phyloP scores from a whole-genome alignment of 2,113 vertebrate species.

The Carassius carassius region DNA sequence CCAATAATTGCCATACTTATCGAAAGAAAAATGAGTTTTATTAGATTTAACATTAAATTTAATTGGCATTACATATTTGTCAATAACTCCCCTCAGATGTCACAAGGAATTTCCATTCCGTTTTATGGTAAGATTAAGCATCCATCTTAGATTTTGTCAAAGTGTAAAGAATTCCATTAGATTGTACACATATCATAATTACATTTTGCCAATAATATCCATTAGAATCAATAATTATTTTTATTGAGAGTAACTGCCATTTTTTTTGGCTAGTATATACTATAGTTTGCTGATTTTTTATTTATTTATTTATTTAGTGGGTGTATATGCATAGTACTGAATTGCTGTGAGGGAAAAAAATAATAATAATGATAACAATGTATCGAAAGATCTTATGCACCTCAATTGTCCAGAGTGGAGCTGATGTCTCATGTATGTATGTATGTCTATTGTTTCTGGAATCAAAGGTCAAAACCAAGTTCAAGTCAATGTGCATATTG shows the following conservation, averaged over 20 bases:
- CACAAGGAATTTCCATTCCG: neutral
- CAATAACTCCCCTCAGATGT: neutral
- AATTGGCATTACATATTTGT: too few relatives aligned
- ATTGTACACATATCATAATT: neutral
- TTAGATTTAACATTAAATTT: too few relatives aligned
- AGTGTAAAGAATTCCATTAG: neutral
- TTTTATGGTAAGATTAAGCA: too few relatives aligned
- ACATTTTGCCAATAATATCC: neutral
- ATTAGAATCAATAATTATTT: neutral
- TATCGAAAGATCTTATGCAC: neutral
- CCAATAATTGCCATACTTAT: too few relatives aligned
- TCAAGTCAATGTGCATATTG: conserved; percentile 65
- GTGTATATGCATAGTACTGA: neutral
- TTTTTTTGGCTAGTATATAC: neutral
- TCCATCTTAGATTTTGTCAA: too few relatives aligned
- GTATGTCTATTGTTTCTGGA: conserved; percentile 49
- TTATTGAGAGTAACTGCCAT: neutral
- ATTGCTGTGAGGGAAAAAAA: neutral
- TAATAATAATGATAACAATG: neutral
- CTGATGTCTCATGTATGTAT: conserved; percentile 10
- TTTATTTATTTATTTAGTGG: neutral
- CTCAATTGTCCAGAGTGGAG: conserved; percentile 4
- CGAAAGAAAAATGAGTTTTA: too few relatives aligned
- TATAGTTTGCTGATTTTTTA: neutral
- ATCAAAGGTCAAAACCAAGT: conserved; percentile 72